Evolutionary conservation across 2,888 invertebrate species (phyloP).

Genomic region (Muschampia plurimacula): DNA sequence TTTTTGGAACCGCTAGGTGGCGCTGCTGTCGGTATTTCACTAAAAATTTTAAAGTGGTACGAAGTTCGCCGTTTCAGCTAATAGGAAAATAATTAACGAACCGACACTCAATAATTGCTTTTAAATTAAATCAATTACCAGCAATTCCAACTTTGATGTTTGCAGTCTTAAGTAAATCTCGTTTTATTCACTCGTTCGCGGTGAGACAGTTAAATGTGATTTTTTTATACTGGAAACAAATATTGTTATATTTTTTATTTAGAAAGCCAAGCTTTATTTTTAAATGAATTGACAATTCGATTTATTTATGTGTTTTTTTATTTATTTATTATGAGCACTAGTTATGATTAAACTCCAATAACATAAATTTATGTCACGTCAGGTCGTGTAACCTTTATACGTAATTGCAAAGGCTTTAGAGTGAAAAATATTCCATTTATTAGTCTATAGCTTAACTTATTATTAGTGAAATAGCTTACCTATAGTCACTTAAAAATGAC

Average conservation of each 20-base stretch:
- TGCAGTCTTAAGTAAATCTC: not conserved
- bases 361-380: constrained; percentile 55
- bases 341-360: not conserved
- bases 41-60: too few species aligned
- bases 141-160: not conserved
- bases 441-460: constrained; percentile 84
- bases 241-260: constrained; percentile 17
- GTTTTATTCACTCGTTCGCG: constrained; percentile 1
- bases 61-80: too few species aligned
- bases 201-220: constrained; percentile 15
- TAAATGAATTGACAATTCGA: constrained; percentile 21
- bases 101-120: too few species aligned
- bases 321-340: constrained; percentile 20
- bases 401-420: constrained; percentile 83
- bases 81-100: too few species aligned
- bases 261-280: constrained; percentile 30
- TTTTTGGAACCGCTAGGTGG: too few species aligned
- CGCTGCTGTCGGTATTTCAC: too few species aligned
- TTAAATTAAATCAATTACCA: not conserved
- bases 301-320: constrained; percentile 20
- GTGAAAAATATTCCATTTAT: constrained; percentile 82
- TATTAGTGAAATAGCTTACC: constrained; percentile 82
- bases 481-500: constrained; percentile 84
- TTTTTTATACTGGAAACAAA: constrained; percentile 18
- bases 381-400: constrained; percentile 68